phyloP scores from a whole-genome alignment of 1,140 invertebrate species.

The Leptestheria dahalacensis region DNA sequence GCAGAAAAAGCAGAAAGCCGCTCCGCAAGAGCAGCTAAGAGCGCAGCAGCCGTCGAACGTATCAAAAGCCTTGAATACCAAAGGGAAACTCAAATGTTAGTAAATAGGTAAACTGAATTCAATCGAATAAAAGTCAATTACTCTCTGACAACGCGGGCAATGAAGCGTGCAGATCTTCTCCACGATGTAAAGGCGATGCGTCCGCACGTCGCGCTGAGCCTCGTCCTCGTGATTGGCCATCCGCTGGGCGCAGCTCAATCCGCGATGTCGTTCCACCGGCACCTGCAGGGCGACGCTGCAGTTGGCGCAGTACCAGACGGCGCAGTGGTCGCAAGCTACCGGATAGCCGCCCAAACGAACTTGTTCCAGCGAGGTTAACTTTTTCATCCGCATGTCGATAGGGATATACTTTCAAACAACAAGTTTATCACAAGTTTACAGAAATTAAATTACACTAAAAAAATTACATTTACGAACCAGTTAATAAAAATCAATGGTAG shows the following conservation, averaged over 20 bases:
- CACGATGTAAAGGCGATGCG: conserved; percentile 8
- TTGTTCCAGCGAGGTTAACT: background rate
- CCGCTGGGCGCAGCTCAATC: background rate
- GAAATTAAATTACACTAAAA: no score
- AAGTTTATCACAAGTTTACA: no score
- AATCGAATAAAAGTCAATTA: no score
- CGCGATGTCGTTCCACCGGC: conserved; percentile 3
- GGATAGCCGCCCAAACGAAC: background rate
- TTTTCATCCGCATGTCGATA: background rate
- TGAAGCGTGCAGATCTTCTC: background rate
- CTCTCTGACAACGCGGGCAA: conserved; percentile 4
- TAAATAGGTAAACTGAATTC: no score
- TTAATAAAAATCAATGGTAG: no score
- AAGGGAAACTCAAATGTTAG: no score
- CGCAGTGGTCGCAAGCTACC: conserved; percentile 3
- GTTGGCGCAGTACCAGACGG: background rate
- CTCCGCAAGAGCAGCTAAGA: background rate
- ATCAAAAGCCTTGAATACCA: conserved; percentile 2
- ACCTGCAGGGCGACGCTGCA: background rate
- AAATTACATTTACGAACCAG: no score
- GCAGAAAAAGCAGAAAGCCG: conserved; percentile 8
- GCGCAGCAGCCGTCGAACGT: conserved; percentile 4
- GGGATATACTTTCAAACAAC: background rate
- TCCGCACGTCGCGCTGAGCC: background rate
- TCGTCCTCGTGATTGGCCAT: background rate